phyloP scores from a whole-genome alignment of 2,797 vertebrate genomes.

The Propithecus deckenii region DNA sequence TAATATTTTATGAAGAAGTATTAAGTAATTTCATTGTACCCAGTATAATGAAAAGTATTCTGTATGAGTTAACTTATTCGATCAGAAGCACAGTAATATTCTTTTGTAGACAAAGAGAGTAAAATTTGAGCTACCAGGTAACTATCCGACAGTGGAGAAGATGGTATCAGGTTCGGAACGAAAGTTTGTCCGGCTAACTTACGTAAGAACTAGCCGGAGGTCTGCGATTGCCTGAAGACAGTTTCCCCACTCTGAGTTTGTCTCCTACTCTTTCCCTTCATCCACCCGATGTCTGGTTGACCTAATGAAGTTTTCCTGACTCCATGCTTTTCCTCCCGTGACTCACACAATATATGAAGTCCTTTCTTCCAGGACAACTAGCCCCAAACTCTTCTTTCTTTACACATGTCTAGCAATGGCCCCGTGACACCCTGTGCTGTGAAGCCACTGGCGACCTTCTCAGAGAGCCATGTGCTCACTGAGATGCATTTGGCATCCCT shows the following conservation, averaged over 20 bases:
- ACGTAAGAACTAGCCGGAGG: not conserved
- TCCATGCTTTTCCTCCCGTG: not conserved
- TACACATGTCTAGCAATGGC: not conserved
- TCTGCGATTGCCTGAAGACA: not conserved
- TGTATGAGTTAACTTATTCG: not conserved
- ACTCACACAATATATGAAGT: not conserved
- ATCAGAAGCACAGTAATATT: not conserved
- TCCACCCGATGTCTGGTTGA: no score
- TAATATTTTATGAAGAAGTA: not conserved
- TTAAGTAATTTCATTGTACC: not conserved
- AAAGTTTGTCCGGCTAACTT: not conserved
- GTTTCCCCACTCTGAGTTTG: not conserved
- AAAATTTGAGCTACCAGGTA: not conserved
- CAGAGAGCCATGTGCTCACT: not conserved
- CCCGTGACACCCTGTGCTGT: accelerated
- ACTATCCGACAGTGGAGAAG: not conserved
- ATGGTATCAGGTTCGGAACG: not conserved
- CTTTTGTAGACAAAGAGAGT: not conserved
- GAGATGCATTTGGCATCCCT: not conserved
- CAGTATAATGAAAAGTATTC: not conserved
- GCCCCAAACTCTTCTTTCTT: not conserved
- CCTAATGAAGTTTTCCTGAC: not conserved
- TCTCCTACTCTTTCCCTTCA: not conserved
- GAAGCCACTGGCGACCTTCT: not conserved
- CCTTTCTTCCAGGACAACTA: not conserved